phyloP scores from a whole-genome alignment of 2,888 invertebrate species.

The Melanostoma mellinum region DNA sequence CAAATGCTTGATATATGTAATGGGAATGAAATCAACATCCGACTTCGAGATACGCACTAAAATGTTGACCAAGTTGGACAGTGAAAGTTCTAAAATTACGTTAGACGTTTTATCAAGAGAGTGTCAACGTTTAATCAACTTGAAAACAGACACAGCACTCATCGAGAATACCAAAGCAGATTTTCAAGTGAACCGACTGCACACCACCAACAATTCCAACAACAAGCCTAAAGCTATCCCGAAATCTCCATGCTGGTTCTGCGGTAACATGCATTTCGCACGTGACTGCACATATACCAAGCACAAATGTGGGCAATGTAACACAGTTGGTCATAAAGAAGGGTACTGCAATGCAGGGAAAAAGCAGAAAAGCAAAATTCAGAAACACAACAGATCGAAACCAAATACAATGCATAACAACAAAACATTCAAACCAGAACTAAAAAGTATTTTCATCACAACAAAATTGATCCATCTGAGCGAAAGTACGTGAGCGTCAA shows the following conservation, averaged over 20 bases:
- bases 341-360: constrained; percentile 33
- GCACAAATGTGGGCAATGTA: constrained; percentile 61
- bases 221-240: constrained; percentile 48
- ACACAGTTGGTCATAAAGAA: constrained; percentile 58
- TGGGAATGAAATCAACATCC: constrained; percentile 67
- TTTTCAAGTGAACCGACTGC: constrained; percentile 37
- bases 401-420: constrained; percentile 3
- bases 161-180: constrained; percentile 45
- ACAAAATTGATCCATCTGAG: constrained; percentile 33
- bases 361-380: constrained; percentile 4
- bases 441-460: constrained; percentile 46
- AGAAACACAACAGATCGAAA: not conserved
- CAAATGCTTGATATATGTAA: constrained; percentile 71
- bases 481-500: constrained; percentile 65
- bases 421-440: constrained; percentile 28
- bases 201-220: constrained; percentile 15
- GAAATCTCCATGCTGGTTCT: constrained; percentile 67
- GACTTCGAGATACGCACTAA: constrained; percentile 68
- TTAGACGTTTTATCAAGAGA: constrained; percentile 60
- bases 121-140: constrained; percentile 65
- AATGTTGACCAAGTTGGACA: constrained; percentile 64
- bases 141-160: constrained; percentile 62
- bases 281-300: constrained; percentile 50
- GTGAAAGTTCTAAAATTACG: constrained; percentile 49
- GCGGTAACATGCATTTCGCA: constrained; percentile 65